These are phyloP conservation scores for Trachelipus rathkii DNA, from an alignment of 1,140 invertebrate species.

Conservation along the genomic window DNA sequence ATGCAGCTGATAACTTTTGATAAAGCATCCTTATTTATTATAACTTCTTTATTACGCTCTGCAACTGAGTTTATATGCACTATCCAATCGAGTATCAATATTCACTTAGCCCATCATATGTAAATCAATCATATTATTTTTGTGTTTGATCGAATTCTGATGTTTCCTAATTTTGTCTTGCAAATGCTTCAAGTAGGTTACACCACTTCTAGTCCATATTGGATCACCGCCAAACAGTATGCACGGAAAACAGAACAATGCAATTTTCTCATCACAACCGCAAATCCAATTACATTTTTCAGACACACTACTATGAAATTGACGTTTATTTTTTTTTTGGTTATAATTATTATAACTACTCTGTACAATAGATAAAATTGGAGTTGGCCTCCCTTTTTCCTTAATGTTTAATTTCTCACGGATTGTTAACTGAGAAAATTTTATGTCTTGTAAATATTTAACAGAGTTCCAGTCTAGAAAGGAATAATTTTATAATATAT, in stretches of 20 bases:
- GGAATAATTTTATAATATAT: too few relatives aligned
- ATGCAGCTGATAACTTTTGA: constrained; percentile 45
- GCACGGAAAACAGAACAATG: constrained; percentile 22
- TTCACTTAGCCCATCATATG: constrained; percentile 18
- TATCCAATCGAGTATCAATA: constrained; percentile 17
- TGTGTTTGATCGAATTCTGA: constrained; percentile 32
- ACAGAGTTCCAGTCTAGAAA: too few relatives aligned
- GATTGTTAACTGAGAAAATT: not conserved
- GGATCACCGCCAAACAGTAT: constrained; percentile 12
- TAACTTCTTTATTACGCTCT: constrained; percentile 27
- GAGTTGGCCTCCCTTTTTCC: constrained; percentile 22
- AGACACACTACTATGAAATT: constrained; percentile 22
- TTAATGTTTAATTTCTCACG: constrained; percentile 18
- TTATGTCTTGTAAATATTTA: constrained; percentile 16
- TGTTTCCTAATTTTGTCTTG: constrained; percentile 32
- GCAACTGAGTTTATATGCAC: constrained; percentile 19
- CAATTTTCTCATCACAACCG: constrained; percentile 18
- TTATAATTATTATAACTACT: not conserved
- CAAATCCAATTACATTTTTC: constrained; percentile 30
- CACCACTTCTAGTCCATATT: constrained; percentile 37
- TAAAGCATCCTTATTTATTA: constrained; percentile 38
- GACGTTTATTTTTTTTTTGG: constrained; percentile 14
- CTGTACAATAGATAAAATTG: constrained; percentile 27
- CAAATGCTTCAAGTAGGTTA: constrained; percentile 33
- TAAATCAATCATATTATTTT: constrained; percentile 36